Conservation (phyloP, 2,113 vertebrate genomes). For the Merops nubicus region DNA sequence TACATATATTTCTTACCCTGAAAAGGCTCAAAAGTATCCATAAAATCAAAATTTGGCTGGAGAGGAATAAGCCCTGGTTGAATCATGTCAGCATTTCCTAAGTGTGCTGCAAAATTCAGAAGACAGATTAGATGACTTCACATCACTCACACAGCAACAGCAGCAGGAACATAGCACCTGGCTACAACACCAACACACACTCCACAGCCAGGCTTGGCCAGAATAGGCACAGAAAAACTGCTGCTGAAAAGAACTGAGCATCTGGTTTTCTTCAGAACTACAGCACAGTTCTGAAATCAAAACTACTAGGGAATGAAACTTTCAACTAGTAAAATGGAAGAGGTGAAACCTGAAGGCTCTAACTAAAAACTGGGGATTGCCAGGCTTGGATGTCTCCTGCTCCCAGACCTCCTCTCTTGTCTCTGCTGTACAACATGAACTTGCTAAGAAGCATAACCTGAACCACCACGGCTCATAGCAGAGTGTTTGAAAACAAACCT, state of each 20-base stretch:
- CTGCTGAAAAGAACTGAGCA: background rate
- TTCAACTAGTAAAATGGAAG: background rate
- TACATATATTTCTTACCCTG: constrained; percentile 81
- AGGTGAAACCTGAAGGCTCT: background rate
- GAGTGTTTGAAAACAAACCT: background rate
- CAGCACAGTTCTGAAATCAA: background rate
- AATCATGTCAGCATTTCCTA: constrained; percentile 98
- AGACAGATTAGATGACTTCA: background rate
- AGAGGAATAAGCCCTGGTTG: constrained; percentile 95
- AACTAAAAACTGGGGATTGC: background rate
- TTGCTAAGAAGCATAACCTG: background rate
- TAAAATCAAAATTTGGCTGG: constrained; percentile 97
- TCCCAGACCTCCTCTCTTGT: background rate
- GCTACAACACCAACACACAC: background rate
- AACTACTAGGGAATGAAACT: background rate
- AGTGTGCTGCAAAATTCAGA: constrained; percentile 82
- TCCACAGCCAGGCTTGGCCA: background rate
- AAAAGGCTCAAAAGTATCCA: constrained; percentile 96
- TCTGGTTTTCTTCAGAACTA: constrained; percentile 20
- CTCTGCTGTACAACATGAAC: background rate
- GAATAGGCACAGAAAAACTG: background rate
- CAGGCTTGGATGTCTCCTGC: background rate
- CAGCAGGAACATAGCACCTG: background rate
- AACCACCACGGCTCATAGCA: background rate
- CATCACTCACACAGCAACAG: background rate